Evolutionary conservation across 2,888 invertebrate genomes (phyloP), one percentile per base, ranked within the genome.

Genomic region (Oscheius sp.): DNA sequence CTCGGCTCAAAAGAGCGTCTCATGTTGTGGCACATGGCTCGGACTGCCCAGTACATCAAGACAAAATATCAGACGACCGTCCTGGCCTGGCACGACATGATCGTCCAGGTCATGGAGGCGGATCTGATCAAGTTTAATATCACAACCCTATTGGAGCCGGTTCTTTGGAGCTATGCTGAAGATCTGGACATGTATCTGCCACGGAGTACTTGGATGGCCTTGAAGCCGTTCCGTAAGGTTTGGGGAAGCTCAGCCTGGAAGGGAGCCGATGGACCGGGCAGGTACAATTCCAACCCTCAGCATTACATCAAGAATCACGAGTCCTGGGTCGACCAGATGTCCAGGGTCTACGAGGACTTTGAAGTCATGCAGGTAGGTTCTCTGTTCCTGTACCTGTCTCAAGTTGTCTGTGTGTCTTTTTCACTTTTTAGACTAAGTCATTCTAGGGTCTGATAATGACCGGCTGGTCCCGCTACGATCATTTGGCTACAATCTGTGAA

Each of bases 191-290:
- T 84, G 63, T 88, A 86, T 70, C 80, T 89, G 48, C 84, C 85
- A 7, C 77, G 81, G 32, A 78, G 81, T 66, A 91, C 93, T 9
- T 93, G 93, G 93, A 92, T 93, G 83, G 74, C 85, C 13, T 72
- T 87, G 7, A 78, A 77, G 60, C 92, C 93, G 2, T 94, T 94
- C 85, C 91, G 92, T 3, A 92, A 92, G 0, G 92, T 93, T 9
- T 94, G 94, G 94, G 92, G 93, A 2, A 93, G 93, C 1, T 93
- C 93, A 2, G 93, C 94, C 0, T 94, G 92, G 88, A 94, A 94
- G 89, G 94, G 89, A 32, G 91, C 91, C 2, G 91, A 91, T 71
- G 91, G 91, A 29, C 86, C 90, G 7, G 79, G 80, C 1, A 70
- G 89, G 73, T 89, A 85, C 78, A 84, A 89, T 59, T 90, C 91